Evolutionary conservation across 1,140 invertebrate genomes (phyloP).

Genomic region (Neotoxoptera formosana): DNA sequence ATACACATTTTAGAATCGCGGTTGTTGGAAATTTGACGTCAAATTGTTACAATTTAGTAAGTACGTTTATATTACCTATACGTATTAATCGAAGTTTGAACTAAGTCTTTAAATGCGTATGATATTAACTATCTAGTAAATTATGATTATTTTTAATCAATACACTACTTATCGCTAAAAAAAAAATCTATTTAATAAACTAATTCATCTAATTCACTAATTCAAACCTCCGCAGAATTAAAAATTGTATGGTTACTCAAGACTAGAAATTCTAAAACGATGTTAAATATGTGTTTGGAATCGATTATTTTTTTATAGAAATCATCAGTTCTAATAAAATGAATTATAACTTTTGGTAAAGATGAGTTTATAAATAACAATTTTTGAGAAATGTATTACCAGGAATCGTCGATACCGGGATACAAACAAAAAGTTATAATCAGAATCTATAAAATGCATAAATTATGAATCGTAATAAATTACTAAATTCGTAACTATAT

Average conservation of each 20-base stretch:
- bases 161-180: background rate
- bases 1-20: background rate
- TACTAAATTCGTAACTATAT: background rate
- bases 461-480: too few species aligned
- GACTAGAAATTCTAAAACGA: background rate
- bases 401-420: background rate
- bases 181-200: background rate
- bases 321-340: background rate
- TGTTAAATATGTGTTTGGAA: background rate
- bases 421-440: background rate
- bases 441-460: background rate
- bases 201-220: background rate
- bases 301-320: background rate
- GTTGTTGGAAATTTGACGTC: background rate
- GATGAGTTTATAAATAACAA: background rate
- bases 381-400: background rate
- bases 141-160: background rate
- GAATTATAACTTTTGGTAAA: background rate
- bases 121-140: background rate
- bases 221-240: background rate
- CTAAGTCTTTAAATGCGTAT: background rate
- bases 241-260: background rate
- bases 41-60: background rate
- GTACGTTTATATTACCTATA: background rate
- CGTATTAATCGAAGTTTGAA: background rate